Base-by-base conservation (phyloP, 1,140 invertebrate species). In the Drosophila arawakana region DNA sequence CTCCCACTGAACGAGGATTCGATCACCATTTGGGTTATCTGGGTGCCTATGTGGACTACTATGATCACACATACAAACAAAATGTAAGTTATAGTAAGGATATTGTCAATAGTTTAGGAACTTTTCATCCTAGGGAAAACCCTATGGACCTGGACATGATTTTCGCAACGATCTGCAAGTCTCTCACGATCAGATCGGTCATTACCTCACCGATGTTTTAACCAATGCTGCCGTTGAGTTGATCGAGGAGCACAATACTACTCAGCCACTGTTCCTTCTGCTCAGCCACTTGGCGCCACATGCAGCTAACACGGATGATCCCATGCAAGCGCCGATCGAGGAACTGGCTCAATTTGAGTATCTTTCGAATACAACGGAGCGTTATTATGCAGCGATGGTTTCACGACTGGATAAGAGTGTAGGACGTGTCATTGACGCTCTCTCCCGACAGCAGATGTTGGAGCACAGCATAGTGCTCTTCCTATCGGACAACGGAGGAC, bases 381-480 rank as follows among this genome's bases (percentile, higher is more conserved):
- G 96, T 81, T 94, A 95, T 39, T 97, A 96, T 93, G 97, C 97
- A 63, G 97, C 95, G 2, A 97, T 98, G 96, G 94, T 98, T 1
- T 96, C 96, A 8, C 96, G 96, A 84, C 90, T 98, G 18, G 98
- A 98, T 92, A 94, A 97, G 71, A 96, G 97, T 65, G 95, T 98
- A 3, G 97, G 97, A 3, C 92, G 94, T 46, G 95, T 98, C 2
- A 94, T 95, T 21, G 84, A 94, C 35, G 95, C 96, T 5, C 92
- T 98, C 11, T 89, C 94, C 3, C 91, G 94, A 5, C 94, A 93
- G 62, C 92, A 93, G 1, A 95, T 97, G 93, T 90, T 97, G 1
- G 92, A 95, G 8, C 95, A 97, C 85, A 94, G 95, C 9, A 94
- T 97, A 5, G 93, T 97, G 7, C 80, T 96, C 4, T 97, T 97